Evolutionary conservation across 2,888 invertebrate species (phyloP), one percentile per base, ranked within the genome.

Genomic region (Rapana venosa): DNA sequence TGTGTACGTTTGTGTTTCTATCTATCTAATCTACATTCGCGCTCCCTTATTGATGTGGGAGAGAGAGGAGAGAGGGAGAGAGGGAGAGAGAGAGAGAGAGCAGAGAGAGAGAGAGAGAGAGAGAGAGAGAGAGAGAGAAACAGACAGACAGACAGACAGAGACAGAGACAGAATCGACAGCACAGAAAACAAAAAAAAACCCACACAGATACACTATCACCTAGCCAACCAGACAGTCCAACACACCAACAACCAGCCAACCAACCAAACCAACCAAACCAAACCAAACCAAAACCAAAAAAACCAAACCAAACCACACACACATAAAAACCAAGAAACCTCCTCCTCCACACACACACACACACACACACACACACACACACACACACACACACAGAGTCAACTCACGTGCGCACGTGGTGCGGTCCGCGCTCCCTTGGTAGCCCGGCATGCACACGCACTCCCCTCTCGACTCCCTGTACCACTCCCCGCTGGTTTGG

Each of bases 401-500:
- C 2, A 5, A 91, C 92, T 90, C 66, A 92, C 92, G 89, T 84
- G 90, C 88, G 81, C 92, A 92, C 58, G 83, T 20, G 5, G 90
- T 92, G 22, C 87, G 87, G 32, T 89, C 90, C 74, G 97, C 97
- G 20, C 90, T 91, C 15, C 99, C 98, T 95, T 99, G 98, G 96
- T 97, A 99, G 0, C 99, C 99, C 81, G 98, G 98, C 95, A 98
- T 97, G 96, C 99, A 99, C 95, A 98, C 98, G 96, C 99, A 99
- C 2, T 98, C 98, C 0, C 99, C 99, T 90, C 97, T 98, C 0
- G 98, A 97, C 87, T 93, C 93, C 90, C 98, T 97, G 87, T 98
- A 98, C 99, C 99, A 99, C 95, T 98, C 98, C 20, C 99, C 99
- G 96, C 99, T 99, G 89, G 99, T 98, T 95, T 97, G 97, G 96